Evolutionary conservation across 1,140 invertebrate species (phyloP), one percentile per base, ranked within the genome.

Genomic region (Drosophila erecta): DNA sequence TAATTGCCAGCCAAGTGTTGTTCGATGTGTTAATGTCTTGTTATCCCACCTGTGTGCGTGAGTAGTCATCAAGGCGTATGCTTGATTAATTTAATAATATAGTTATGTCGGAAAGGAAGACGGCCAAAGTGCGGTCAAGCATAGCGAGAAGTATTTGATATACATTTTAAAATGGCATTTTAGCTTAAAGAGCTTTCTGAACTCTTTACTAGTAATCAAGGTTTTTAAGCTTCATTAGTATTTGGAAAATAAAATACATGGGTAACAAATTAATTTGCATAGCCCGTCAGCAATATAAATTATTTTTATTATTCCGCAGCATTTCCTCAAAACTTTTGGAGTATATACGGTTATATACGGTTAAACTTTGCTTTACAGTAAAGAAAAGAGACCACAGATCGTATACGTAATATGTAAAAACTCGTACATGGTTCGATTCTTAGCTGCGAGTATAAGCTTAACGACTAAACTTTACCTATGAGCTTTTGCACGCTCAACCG

Each of bases 1-100:
- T 87, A 81, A 85, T 81, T 56, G 67, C 73, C 74, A 43, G 54
- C 53, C 55, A 75, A 61, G 43, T 50, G 30, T 49, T 78, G 75
- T 60, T 65, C 35, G 44, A 70, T 57, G 64, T 70, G 67, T 70
- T 70, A 40, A 70, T 70, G 53, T 64, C 70, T 74, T 43, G 44
- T 74, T 62, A 30, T 30, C 17, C 35, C 8, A 24, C 37, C 44
- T 35, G 41, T 35, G 11, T 38, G 41, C 30, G 30, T 49, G n/a
- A 33, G 33, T 10, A 15, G 57, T 30, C 24, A 38, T n/a, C 33
- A 5, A 17, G 27, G 46, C 53, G 49, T 33, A 35, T 65, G 58
- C 44, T 53, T 65, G 46, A 67, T 67, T 65, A 51, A 67, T 67
- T 51, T 43, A 20, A 50, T 65, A 65, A 43, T 20, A 24, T 27